These are phyloP conservation scores for Aphis gossypii DNA, from an alignment of 1,140 invertebrate species.

Conservation along the genomic window DNA sequence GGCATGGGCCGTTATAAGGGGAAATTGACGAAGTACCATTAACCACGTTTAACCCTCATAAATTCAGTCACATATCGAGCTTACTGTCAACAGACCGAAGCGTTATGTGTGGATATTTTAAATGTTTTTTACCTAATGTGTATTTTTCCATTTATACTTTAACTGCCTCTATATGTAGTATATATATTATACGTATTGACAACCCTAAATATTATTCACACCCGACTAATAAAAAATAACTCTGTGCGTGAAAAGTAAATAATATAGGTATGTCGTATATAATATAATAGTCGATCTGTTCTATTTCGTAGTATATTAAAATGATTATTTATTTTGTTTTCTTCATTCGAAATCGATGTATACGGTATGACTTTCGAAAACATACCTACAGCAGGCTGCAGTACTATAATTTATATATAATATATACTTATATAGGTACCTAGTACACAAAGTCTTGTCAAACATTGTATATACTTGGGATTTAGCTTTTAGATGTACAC, in stretches of 20 bases:
- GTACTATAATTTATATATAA: not conserved
- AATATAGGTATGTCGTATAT: not conserved
- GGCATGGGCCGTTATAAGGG: not conserved
- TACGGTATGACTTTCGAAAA: not conserved
- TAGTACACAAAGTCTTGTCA: not conserved
- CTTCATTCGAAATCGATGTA: not conserved
- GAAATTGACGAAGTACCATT: constrained; percentile 3
- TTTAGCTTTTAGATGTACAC: not conserved
- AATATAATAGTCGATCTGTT: not conserved
- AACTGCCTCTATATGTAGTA: not conserved
- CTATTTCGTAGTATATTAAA: not conserved
- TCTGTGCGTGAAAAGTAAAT: not conserved
- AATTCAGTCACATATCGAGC: constrained; percentile 27
- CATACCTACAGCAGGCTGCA: not conserved
- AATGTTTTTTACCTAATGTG: constrained; percentile 7
- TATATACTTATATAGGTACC: not conserved
- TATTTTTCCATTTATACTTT: constrained; percentile 21
- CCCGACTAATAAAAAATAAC: not conserved
- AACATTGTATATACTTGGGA: not conserved
- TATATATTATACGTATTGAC: not conserved
- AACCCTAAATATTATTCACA: not conserved
- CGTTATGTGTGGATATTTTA: not conserved
- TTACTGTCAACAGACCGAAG: constrained; percentile 7
- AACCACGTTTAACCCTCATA: constrained; percentile 24
- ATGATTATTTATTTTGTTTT: constrained; percentile 22